Evolutionary conservation across 2,888 invertebrate species (phyloP).

Genomic region (Caenorhabditis panamensis): DNA sequence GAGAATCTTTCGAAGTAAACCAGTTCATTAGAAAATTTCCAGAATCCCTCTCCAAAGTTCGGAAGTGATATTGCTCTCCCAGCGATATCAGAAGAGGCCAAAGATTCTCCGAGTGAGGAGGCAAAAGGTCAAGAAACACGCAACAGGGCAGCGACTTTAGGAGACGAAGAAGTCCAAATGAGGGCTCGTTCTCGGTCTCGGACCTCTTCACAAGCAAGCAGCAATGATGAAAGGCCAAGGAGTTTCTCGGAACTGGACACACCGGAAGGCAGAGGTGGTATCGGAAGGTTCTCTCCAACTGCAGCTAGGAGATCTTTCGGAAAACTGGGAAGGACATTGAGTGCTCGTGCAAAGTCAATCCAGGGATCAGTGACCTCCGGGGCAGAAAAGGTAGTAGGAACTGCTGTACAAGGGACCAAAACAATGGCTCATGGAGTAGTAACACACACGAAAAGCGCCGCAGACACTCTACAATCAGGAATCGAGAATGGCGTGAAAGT

Average conservation of each 20-base stretch:
- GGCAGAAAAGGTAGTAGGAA: constrained; percentile 75
- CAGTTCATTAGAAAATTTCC: not conserved
- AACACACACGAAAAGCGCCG: constrained; percentile 81
- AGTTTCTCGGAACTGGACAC: constrained; percentile 74
- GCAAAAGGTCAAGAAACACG: constrained; percentile 15
- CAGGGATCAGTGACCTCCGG: constrained; percentile 79
- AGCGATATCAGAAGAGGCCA: constrained; percentile 67
- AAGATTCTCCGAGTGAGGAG: constrained; percentile 63
- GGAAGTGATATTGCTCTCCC: constrained; percentile 67
- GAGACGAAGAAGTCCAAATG: constrained; percentile 50
- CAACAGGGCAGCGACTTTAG: constrained; percentile 48
- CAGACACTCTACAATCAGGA: constrained; percentile 79
- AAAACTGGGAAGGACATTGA: constrained; percentile 78
- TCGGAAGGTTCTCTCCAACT: constrained; percentile 76
- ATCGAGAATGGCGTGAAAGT: constrained; percentile 79
- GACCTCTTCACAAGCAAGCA: constrained; percentile 49
- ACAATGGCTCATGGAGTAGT: constrained; percentile 80
- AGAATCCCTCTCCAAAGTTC: constrained; percentile 53
- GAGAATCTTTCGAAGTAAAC: not conserved
- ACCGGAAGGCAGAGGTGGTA: constrained; percentile 56
- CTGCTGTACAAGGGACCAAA: constrained; percentile 77
- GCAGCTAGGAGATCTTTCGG: constrained; percentile 79
- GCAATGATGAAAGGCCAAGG: constrained; percentile 66
- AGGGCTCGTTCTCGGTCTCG: constrained; percentile 47
- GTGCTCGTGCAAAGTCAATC: constrained; percentile 77